phyloP scores from a whole-genome alignment of 2,113 vertebrate species.

The Phyllostomus discolor region DNA sequence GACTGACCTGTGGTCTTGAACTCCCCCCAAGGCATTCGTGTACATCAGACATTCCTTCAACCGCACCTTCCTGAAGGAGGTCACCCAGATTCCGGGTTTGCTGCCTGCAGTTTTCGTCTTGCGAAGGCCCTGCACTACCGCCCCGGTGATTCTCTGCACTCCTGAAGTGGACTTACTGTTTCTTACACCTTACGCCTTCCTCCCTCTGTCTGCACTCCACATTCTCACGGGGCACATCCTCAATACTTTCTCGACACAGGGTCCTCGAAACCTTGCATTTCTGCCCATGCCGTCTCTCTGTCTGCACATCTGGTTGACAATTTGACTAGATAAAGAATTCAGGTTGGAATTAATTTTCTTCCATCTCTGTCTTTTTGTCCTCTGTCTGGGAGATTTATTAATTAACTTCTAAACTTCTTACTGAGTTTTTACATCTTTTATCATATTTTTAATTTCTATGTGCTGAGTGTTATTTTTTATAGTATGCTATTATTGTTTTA shows the following conservation, averaged over 20 bases:
- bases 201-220: not conserved
- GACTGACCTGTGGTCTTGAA: not conserved
- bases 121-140: not conserved
- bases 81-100: not conserved
- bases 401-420: slow-evolving; percentile 31
- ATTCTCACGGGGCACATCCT: not conserved
- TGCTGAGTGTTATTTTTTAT: not conserved
- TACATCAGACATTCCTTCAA: not conserved
- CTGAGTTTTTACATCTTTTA: not conserved
- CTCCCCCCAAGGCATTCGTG: not conserved
- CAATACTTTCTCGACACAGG: not conserved
- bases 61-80: not conserved
- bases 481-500: not conserved
- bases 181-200: not conserved
- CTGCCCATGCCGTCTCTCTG: not conserved
- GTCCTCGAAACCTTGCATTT: not conserved
- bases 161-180: not conserved
- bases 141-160: not conserved
- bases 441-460: slow-evolving; percentile 2
- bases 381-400: slow-evolving; percentile 4
- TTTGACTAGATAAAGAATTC: not conserved
- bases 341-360: not conserved
- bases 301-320: not conserved
- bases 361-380: not conserved
- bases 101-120: not conserved